Evolutionary conservation across 2,888 invertebrate genomes (phyloP).

Genomic region (Sesia bembeciformis): DNA sequence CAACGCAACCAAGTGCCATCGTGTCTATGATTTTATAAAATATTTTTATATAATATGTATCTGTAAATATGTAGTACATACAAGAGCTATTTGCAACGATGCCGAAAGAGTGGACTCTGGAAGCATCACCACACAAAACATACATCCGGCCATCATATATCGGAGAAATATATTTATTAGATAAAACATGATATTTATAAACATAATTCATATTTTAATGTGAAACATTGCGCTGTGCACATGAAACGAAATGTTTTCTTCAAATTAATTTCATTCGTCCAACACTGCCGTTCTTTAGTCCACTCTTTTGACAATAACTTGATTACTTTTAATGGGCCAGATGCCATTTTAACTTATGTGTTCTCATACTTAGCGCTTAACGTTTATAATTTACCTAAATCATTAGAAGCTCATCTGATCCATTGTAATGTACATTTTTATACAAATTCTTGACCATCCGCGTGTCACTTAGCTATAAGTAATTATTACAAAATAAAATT

Average conservation of each 20-base stretch:
- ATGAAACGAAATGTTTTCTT: slow-evolving; percentile 20
- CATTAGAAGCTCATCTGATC: slow-evolving; percentile 54
- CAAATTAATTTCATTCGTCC: slow-evolving; percentile 44
- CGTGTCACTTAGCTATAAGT: slow-evolving; percentile 21
- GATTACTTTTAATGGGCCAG: slow-evolving; percentile 14
- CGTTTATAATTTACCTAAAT: slow-evolving; percentile 21
- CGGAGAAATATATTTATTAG: slow-evolving; percentile 8
- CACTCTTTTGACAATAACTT: slow-evolving; percentile 39
- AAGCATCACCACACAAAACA: slow-evolving; percentile 24
- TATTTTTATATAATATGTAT: slow-evolving; percentile 59
- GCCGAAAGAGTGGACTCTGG: slow-evolving; percentile 49
- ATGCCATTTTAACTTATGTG: slow-evolving; percentile 24
- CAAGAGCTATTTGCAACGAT: slow-evolving; percentile 28
- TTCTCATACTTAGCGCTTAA: slow-evolving; percentile 32
- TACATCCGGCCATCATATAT: slow-evolving; percentile 47
- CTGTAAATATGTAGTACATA: slow-evolving; percentile 49
- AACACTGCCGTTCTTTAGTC: slow-evolving; percentile 22
- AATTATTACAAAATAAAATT: slow-evolving; percentile 10
- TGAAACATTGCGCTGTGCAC: slow-evolving; percentile 15
- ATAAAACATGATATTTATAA: slow-evolving; percentile 26
- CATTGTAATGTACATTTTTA: slow-evolving; percentile 44
- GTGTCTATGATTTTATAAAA: slow-evolving; percentile 58
- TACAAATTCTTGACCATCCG: slow-evolving; percentile 25
- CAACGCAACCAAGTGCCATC: slow-evolving; percentile 71
- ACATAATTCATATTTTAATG: slow-evolving; percentile 26